Evolutionary conservation across 2,797 vertebrate species (phyloP).

Genomic region (Leuciscus waleckii): DNA sequence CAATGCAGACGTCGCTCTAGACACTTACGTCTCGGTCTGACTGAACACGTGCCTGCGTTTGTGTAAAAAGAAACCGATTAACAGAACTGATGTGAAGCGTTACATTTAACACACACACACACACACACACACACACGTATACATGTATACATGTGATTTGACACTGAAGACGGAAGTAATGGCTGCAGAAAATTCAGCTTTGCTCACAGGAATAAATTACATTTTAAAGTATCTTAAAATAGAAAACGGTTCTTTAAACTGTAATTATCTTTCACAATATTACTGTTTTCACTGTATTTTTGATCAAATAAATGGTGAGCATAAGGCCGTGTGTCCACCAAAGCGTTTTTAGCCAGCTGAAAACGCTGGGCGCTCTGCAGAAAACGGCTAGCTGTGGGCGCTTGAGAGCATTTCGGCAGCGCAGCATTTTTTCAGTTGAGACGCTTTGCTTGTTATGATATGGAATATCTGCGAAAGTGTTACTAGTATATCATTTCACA

Average conservation of each 20-base stretch:
- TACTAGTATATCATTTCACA: no score
- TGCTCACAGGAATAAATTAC: not conserved
- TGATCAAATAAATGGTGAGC: not conserved
- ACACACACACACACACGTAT: no score
- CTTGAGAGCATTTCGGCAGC: no score
- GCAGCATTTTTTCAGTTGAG: no score
- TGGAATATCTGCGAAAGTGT: no score
- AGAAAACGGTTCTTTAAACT: not conserved
- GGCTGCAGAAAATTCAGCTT: not conserved
- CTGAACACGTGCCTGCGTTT: constrained; percentile 70
- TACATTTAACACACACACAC: not conserved
- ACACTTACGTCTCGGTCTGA: constrained; percentile 80
- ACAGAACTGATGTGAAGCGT: not conserved
- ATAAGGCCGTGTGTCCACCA: not conserved
- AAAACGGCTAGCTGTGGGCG: no score
- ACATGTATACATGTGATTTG: no score
- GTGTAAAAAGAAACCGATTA: not conserved
- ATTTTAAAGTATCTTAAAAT: not conserved
- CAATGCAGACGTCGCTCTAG: constrained; percentile 84
- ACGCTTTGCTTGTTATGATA: no score
- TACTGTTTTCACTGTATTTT: not conserved
- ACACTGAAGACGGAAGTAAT: not conserved
- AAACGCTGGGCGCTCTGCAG: no score
- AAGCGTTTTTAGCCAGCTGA: no score
- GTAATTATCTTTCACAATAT: not conserved